Base-by-base conservation (phyloP, 2,113 vertebrate species). In the Thalassarche chlororhynchos region DNA sequence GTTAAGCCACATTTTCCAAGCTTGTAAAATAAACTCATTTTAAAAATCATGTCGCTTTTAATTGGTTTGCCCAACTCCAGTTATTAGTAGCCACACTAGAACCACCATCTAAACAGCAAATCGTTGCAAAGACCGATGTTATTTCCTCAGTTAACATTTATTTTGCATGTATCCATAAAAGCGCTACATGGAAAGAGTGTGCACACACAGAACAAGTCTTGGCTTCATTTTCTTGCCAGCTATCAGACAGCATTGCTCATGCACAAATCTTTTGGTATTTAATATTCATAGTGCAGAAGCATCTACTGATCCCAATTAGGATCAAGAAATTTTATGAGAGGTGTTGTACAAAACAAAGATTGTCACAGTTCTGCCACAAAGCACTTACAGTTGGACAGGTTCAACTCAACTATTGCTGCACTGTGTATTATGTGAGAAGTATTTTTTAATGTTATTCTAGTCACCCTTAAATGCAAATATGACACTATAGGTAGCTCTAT, bases 81-180 rank as follows among this genome's bases (percentile, higher is more conserved):
- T 74, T 83, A 49, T 32, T 65, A 80, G 40, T 34, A 74, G 77
- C n/a, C 55, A 9, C 18, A 51, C 15, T 55, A 71, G 55, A 93
- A 86, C 11, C 42, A 36, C 17, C 29, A 84, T 4, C 54, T 74
- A 23, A 80, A 85, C 17, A 90, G 28, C 38, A 93, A 93, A 86
- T 32, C 36, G 17, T 70, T 78, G 26, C 68, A 32, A 80, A 86
- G 36, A 47, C 28, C 9, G 4, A 24, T 26, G 6, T 38, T 86
- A 49, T 82, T 93, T 81, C 61, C 58, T 55, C 68, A 75, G 52
- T 84, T 78, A 90, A 52, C 12, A 20, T 96, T 96, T 97, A 95
- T 96, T 97, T 92, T 49, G 13, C 61, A 55, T 23, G 16, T 32
- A 36, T 88, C 49, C 84, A 49, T 61, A 74, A 44, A 79, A 86